Evolutionary conservation across 2,888 invertebrate species (phyloP), one percentile per base, ranked within the genome.

Genomic region (Athalia rosae): DNA sequence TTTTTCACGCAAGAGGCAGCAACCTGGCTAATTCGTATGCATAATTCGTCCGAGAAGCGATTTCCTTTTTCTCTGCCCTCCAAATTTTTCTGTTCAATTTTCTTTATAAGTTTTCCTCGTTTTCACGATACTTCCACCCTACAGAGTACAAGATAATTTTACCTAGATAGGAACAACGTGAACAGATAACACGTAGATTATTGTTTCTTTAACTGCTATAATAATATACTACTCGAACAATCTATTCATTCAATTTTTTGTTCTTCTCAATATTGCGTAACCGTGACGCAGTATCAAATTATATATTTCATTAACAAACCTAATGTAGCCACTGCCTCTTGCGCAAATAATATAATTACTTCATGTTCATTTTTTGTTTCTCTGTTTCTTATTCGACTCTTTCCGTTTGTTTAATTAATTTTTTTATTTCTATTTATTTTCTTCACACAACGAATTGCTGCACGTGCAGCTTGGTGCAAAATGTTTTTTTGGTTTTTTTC

Each of bases 401-500:
- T 41, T 11, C 41, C 28, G 28, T 48, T 15, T 15, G 47, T 48
- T 11, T 59, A 11, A 11, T n/a, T 28, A 13, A 28, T n/a, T 15
- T 13, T 48, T 11, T 48, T 62, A 9, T 11, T 11, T 2, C 61
- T 28, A 8, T 28, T 13, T 61, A 8, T 15, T n/a, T 15, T 74
- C n/a, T n/a, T n/a, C n/a, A n/a, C 53, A 62, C 47, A 62, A 41
- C 62, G 61, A 61, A 47, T 74, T 74, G 74, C 61, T 61, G 74
- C 61, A 61, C 74, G 6, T 48, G 50, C 59, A 48, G 47, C 62
- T 61, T 59, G 74, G 74, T 74, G 74, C 74, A 74, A 74, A 74
- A 74, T 74, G 62, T 45, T 74, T 48, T 62, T 48, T 62, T 28
- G 2, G 28, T 28, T 28, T 28, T 28, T 2, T 28, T 28, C 28